Base-by-base conservation (phyloP, 2,888 invertebrate species). In the Artemia sinica region DNA sequence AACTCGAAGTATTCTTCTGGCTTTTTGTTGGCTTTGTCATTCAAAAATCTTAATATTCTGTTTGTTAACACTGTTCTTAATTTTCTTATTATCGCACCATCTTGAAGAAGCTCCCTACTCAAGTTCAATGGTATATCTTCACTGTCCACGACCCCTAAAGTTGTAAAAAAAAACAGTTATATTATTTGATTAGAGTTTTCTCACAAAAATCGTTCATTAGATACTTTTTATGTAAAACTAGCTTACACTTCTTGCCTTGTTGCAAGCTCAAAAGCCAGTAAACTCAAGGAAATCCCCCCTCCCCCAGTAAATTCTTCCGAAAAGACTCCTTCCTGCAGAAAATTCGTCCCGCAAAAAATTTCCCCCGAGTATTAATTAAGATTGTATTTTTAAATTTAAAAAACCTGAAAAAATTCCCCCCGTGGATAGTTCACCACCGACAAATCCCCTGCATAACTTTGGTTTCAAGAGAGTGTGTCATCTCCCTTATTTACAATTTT, bases 71-170 rank as follows among this genome's bases (percentile, higher is more conserved):
- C 91, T 70, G 84, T 85, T 66, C 87, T 83, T 11, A 96, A 79
- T 80, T 91, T 92, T 70, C 89, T 88, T 73, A 97, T 93, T 6
- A 97, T 81, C 48, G 86, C 84, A 78, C 92, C 93, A 75, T 97
- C 95, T 79, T 97, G 97, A 67, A 97, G 81, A 71, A 97, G 79
- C 79, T 97, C 97, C 76, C 97, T 83, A 77, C 95, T 96, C 71
- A 97, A 82, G 83, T 97, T 97, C 69, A 97, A 80, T 65, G 97
- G 97, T 80, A 97, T 95, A 79, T 97, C 97, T 81, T 97, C 97
- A 1, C 94, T 95, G 81, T 97, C 97, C 14, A 97, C 93, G 50
- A 97, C 95, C 76, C 95, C 86, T 85, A 75, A 67, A 74, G 73
- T 67, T 12, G 41, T 14, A 51, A 11, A 51, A 28, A 28, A 28